Conservation (phyloP, 2,113 vertebrate species). For the Aegotheles bennettii region DNA sequence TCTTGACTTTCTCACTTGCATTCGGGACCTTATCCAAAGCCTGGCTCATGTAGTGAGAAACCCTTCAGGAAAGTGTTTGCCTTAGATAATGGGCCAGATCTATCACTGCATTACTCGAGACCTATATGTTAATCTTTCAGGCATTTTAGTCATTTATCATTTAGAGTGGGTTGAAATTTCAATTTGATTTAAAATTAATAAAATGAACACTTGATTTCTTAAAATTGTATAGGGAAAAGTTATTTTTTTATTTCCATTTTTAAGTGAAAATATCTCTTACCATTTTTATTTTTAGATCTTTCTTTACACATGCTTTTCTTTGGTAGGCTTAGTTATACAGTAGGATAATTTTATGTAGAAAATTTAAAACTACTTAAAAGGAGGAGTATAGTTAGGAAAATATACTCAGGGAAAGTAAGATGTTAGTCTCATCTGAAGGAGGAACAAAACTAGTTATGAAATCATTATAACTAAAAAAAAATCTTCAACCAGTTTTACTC, state of each 20-base stretch:
- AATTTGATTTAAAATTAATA: neutral
- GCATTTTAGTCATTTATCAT: neutral
- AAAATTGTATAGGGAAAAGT: neutral
- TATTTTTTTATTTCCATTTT: neutral
- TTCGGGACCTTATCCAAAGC: neutral
- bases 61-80: neutral
- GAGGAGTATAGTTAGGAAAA: neutral
- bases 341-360: neutral
- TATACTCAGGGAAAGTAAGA: neutral
- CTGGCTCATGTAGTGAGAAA: neutral
- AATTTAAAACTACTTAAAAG: neutral
- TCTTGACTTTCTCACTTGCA: neutral
- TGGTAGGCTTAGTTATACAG: neutral
- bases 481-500: neutral
- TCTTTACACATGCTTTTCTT: neutral
- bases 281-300: neutral
- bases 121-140: neutral
- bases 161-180: neutral
- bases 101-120: neutral
- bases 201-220: neutral
- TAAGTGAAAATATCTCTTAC: neutral
- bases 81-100: neutral
- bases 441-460: neutral
- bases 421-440: neutral
- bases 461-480: neutral